Evolutionary conservation across 1,140 invertebrate species (phyloP).

Genomic region (Ceratosolen fusciceps): DNA sequence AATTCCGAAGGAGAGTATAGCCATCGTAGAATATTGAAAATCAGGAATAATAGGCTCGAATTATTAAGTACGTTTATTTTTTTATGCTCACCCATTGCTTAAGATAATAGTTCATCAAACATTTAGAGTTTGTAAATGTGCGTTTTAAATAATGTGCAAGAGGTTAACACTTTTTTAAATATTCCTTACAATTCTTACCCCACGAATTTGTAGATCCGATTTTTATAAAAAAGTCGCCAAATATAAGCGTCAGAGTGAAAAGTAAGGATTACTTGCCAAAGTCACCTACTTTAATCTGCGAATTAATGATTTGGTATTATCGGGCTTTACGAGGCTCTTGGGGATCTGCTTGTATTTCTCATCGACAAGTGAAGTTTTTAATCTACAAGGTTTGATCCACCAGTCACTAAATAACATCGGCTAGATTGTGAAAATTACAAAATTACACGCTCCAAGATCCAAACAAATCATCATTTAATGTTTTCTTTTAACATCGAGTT

Average conservation of each 20-base stretch:
- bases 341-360: not conserved
- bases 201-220: no score
- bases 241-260: no score
- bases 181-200: no score
- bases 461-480: not conserved
- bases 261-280: not conserved
- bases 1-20: not conserved
- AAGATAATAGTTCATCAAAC: no score
- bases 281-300: not conserved
- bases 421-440: not conserved
- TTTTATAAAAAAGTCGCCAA: no score
- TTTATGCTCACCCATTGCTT: no score
- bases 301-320: constrained; percentile 5
- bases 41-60: not conserved
- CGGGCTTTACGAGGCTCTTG: not conserved
- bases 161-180: no score
- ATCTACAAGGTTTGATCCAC: not conserved
- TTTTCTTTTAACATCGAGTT: not conserved
- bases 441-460: no score
- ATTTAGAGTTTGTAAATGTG: no score
- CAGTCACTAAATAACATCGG: not conserved
- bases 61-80: no score
- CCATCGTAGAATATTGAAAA: not conserved
- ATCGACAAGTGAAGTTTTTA: not conserved
- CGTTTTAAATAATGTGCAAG: no score